These are phyloP conservation scores for Rhinophrynus dorsalis DNA, from an alignment of 2,797 vertebrate species.

Conservation along the genomic window DNA sequence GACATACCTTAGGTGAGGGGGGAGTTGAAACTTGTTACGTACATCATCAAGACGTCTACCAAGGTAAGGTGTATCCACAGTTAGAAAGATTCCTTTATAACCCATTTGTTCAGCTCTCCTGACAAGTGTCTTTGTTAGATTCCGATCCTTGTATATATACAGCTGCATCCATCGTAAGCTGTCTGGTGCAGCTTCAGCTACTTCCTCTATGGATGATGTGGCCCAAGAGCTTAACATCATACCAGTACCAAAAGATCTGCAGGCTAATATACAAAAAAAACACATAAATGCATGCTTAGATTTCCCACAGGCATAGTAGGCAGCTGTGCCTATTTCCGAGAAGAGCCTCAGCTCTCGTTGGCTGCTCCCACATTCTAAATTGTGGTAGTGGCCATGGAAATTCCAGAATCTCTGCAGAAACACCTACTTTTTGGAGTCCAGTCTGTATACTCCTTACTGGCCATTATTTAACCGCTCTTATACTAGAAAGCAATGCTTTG, in stretches of 20 bases:
- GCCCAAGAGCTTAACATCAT: slow-evolving; percentile 98
- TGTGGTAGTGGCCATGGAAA: too few relatives aligned
- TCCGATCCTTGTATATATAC: slow-evolving; percentile 89
- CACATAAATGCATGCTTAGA: not conserved
- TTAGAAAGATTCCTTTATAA: slow-evolving; percentile 89
- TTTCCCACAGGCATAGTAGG: too few relatives aligned
- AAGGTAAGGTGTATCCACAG: slow-evolving; percentile 89
- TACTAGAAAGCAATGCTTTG: too few relatives aligned
- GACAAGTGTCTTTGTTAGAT: slow-evolving; percentile 82
- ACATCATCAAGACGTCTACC: slow-evolving; percentile 85
- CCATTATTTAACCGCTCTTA: too few relatives aligned
- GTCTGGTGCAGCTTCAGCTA: slow-evolving; percentile 69
- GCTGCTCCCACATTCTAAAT: too few relatives aligned
- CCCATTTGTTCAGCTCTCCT: slow-evolving; percentile 79
- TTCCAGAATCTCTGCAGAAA: too few relatives aligned
- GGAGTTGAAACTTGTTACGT: slow-evolving; percentile 88
- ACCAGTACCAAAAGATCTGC: slow-evolving; percentile 76
- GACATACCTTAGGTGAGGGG: slow-evolving; percentile 87
- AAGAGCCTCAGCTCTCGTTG: too few relatives aligned
- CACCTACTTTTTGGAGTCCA: too few relatives aligned
- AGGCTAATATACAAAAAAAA: slow-evolving; percentile 70
- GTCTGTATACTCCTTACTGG: too few relatives aligned
- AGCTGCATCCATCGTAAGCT: slow-evolving; percentile 86
- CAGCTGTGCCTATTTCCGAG: too few relatives aligned
- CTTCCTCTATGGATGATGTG: slow-evolving; percentile 91